A percentile compares a stretch with the other conserved stretches of the same genome.
Conservation (phyloP, 2,888 invertebrate genomes). For the Nycteola revayana region DNA sequence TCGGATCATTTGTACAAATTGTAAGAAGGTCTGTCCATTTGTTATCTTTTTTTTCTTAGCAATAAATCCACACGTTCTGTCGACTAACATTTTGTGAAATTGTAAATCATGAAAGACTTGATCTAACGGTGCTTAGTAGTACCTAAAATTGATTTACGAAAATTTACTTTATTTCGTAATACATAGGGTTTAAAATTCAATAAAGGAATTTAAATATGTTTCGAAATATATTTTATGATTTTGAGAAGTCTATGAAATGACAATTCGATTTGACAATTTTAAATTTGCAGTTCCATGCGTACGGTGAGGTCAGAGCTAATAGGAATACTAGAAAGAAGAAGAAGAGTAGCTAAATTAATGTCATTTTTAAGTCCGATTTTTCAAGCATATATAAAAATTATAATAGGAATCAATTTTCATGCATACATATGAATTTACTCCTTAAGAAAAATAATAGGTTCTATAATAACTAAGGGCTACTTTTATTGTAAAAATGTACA, state of each 20-base stretch:
- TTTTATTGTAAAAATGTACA: no score
- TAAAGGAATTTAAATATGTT: neutral
- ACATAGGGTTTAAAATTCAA: conserved; percentile 9
- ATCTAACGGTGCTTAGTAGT: conserved; percentile 18
- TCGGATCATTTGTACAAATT: no score
- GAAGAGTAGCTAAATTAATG: no score
- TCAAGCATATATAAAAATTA: neutral
- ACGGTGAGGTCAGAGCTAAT: no score
- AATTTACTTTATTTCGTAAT: neutral
- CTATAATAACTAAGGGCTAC: neutral
- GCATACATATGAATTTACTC: conserved; percentile 23
- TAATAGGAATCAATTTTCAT: neutral
- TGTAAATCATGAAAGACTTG: conserved; percentile 23
- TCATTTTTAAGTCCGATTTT: neutral
- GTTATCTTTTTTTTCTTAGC: conserved; percentile 16
- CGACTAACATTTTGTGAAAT: conserved; percentile 17
- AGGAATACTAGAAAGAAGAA: no score
- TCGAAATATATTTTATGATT: no score
- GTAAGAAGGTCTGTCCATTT: conserved; percentile 7
- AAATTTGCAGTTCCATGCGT: no score
- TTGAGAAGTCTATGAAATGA: conserved; percentile 24
- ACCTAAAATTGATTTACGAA: neutral
- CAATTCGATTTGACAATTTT: conserved; percentile 14
- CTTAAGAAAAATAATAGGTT: conserved; percentile 15
- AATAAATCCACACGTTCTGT: conserved; percentile 31